Evolutionary conservation across 1,140 invertebrate genomes (phyloP).

Genomic region (Ectropis grisescens): DNA sequence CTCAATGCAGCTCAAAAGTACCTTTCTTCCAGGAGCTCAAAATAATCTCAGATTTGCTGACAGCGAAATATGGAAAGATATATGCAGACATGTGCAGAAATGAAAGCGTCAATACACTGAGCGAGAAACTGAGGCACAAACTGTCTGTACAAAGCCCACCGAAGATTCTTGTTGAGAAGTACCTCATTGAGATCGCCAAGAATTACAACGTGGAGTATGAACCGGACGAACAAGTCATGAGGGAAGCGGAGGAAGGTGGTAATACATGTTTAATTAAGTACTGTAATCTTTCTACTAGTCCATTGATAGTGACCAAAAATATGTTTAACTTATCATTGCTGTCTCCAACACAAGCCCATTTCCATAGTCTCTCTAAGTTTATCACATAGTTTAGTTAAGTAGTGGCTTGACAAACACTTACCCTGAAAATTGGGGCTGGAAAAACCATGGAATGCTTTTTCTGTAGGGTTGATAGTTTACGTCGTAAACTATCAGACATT

Average conservation of each 20-base stretch:
- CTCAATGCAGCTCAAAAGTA: no score
- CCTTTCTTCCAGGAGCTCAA: constrained; percentile 84
- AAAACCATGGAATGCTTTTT: no score
- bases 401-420: no score
- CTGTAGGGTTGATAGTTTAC: no score
- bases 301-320: no score
- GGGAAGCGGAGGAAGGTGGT: constrained; percentile 78
- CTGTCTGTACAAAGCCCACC: constrained; percentile 96
- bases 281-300: background rate
- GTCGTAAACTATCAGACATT: no score
- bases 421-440: no score
- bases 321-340: no score
- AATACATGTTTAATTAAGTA: constrained; percentile 1
- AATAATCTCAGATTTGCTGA: constrained; percentile 91
- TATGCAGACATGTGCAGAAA: constrained; percentile 90
- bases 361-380: no score
- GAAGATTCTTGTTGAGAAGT: constrained; percentile 96
- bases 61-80: constrained; percentile 94
- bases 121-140: constrained; percentile 96
- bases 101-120: constrained; percentile 84
- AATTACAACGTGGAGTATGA: constrained; percentile 94
- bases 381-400: no score
- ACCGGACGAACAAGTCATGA: constrained; percentile 93
- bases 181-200: constrained; percentile 96
- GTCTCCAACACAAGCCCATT: no score